Conservation (phyloP, 2,113 vertebrate genomes). For the Microcebus tavaratra region DNA sequence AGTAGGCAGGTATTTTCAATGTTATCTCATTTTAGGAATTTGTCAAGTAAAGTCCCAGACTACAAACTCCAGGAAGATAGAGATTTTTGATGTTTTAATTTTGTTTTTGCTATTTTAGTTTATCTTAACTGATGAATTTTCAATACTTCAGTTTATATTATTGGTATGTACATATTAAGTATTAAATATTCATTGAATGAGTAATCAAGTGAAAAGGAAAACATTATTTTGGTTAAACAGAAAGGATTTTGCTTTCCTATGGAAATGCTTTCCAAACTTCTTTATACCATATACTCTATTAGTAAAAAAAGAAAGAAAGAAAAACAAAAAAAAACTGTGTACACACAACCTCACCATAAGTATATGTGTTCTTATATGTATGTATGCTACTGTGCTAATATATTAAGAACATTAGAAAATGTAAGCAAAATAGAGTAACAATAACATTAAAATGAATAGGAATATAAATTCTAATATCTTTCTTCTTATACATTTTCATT, state of each 20-base stretch:
- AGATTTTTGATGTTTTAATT: neutral
- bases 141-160: neutral
- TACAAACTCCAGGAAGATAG: neutral
- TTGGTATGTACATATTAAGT: neutral
- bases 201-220: neutral
- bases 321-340: neutral
- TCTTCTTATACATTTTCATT: neutral
- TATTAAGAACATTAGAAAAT: neutral
- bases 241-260: neutral
- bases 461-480: neutral
- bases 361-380: neutral
- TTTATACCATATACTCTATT: neutral
- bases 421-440: neutral
- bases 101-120: neutral
- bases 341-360: neutral
- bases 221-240: neutral
- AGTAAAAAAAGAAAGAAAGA: neutral
- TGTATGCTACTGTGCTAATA: neutral
- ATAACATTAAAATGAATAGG: neutral
- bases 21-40: neutral
- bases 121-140: neutral
- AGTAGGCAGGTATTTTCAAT: neutral
- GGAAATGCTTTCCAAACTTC: neutral
- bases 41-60: neutral
- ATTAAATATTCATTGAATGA: neutral